Evolutionary conservation across 92 coral and sea anemone genomes (phyloP).

Genomic region (Blastomussa wellsi): DNA sequence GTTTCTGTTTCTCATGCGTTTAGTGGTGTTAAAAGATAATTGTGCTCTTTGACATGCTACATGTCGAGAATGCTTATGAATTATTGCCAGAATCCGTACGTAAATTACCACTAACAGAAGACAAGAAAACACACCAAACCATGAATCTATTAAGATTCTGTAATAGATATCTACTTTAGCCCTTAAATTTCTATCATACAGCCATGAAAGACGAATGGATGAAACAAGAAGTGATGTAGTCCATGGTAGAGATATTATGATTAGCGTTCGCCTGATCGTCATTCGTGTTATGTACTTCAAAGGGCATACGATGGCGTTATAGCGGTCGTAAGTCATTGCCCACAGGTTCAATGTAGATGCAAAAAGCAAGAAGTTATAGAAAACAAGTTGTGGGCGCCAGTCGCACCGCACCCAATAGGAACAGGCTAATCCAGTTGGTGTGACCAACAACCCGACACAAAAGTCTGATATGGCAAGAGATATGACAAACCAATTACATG

Average conservation of each 20-base stretch:
- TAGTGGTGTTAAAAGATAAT: slow-evolving; percentile 13
- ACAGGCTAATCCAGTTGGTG: slow-evolving; percentile 69
- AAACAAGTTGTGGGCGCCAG: slow-evolving; percentile 41
- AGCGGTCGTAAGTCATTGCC: slow-evolving; percentile 73
- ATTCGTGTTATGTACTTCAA: slow-evolving; percentile 59
- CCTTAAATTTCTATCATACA: slow-evolving; percentile 15
- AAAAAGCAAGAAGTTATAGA: slow-evolving; percentile 72
- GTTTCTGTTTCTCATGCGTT: background rate
- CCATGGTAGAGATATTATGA: slow-evolving; percentile 62
- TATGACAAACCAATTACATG: slow-evolving; percentile 74
- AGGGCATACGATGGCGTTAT: slow-evolving; percentile 71
- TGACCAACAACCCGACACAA: slow-evolving; percentile 69
- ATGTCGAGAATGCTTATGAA: slow-evolving; percentile 46
- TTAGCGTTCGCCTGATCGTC: slow-evolving; percentile 41
- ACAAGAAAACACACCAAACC: slow-evolving; percentile 56
- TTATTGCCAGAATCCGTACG: slow-evolving; percentile 42
- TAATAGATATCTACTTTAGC: slow-evolving; percentile 25
- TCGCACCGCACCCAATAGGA: slow-evolving; percentile 47
- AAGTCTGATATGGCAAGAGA: slow-evolving; percentile 82
- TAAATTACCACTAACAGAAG: slow-evolving; percentile 36
- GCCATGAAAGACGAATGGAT: slow-evolving; percentile 61
- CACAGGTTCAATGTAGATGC: slow-evolving; percentile 69
- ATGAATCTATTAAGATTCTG: slow-evolving; percentile 32
- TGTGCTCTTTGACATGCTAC: slow-evolving; percentile 14
- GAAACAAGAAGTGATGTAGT: slow-evolving; percentile 49